phyloP scores from a whole-genome alignment of 2,797 vertebrate species.

The Cossypha niveicapilla region DNA sequence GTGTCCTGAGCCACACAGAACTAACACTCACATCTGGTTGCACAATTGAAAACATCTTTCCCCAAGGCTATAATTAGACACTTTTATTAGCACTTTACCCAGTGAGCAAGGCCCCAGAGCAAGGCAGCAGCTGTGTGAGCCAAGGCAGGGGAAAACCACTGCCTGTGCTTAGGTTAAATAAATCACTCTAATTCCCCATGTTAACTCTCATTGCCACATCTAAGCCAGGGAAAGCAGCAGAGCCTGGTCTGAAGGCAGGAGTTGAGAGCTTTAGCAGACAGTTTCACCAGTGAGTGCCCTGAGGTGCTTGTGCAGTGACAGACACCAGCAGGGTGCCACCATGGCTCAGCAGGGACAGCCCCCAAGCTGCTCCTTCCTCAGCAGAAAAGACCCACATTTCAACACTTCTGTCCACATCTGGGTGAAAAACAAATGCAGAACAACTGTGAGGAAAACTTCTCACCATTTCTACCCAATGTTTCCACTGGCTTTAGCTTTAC shows the following conservation, averaged over 20 bases:
- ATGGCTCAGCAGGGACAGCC: background rate
- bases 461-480: fast-evolving
- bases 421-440: background rate
- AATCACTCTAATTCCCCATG: slow-evolving; percentile 25
- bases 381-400: background rate
- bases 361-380: background rate
- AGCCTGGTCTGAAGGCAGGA: background rate
- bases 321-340: background rate
- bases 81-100: background rate
- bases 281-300: background rate
- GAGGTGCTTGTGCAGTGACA: background rate
- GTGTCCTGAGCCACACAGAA: background rate
- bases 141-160: background rate
- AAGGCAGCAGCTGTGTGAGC: background rate
- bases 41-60: background rate
- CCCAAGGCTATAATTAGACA: background rate
- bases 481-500: background rate
- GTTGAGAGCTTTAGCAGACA: background rate
- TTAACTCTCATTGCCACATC: background rate
- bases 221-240: slow-evolving; percentile 11
- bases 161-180: background rate
- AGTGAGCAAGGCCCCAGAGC: background rate
- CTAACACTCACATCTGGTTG: background rate
- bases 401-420: background rate
- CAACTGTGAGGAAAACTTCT: background rate